Base-by-base conservation (phyloP, 2,113 vertebrate species). In the Fregata magnificens region DNA sequence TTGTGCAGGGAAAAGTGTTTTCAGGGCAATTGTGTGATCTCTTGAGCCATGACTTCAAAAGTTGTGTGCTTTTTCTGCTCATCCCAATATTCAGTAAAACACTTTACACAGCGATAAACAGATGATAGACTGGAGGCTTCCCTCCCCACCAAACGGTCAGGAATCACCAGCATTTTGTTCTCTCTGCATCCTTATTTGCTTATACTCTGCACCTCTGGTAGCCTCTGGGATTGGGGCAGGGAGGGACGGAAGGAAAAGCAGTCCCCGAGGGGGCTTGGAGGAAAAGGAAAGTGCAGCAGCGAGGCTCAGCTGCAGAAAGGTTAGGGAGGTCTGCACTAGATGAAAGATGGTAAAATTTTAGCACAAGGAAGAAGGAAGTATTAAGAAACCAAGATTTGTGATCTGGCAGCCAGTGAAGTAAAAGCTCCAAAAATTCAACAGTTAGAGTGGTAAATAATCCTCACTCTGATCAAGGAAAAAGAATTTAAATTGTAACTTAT, bases 21-120 rank as follows among this genome's bases (percentile, higher is more conserved):
- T 42, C 73, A 71, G 36, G 29, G 31, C 38, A 81, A 50, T 1
- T 25, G 3, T 42, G 17, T 38, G 9, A 73, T 49, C 11, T 50
- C 49, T 67, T 28, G 12, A 84, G n/a, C 42, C 29, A 42, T 0
- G 4, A 49, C 31, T 88, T 73, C n/a, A 69, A 26, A 16, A 74
- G 16, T 1, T n/a, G 29, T 0, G 0, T 1, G 2, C 4, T 72
- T 69, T 62, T 71, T 31, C 47, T 84, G 21, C 42, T 86, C 21
- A 80, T 38, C 11, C 4, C 71, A 22, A 52, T 56, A 56, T 32
- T 49, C 71, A 86, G 17, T 40, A 38, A 62, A 88, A 78, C 10
- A 26, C 11, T 71, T 55, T 10, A 56, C 31, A 28, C 3, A 25
- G 31, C 0, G 2, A 45, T 47, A 12, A 76, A 65, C 56, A 92